phyloP scores from a whole-genome alignment of 1,140 invertebrate genomes.

The Drosophila asahinai region DNA sequence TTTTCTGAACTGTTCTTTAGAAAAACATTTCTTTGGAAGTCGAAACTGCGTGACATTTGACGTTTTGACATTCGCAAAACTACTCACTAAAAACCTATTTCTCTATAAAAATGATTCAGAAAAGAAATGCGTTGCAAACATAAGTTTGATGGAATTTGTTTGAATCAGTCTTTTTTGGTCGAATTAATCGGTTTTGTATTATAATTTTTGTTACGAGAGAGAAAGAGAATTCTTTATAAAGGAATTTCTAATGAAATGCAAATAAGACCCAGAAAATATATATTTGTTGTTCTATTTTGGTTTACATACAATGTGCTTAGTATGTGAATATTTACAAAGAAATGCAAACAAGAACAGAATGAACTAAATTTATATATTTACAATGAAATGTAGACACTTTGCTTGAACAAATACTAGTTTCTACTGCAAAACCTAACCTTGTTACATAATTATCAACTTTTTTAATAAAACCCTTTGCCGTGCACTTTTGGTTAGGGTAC shows the following conservation, averaged over 20 bases:
- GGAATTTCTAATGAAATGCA: not conserved
- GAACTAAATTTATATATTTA: too few relatives aligned
- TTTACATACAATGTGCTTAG: not conserved
- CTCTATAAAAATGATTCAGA: not conserved
- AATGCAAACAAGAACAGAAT: not conserved
- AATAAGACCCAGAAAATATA: not conserved
- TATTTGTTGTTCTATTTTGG: not conserved
- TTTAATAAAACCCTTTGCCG: not conserved
- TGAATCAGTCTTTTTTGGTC: not conserved
- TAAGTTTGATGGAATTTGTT: not conserved
- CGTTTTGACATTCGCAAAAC: not conserved
- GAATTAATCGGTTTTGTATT: not conserved
- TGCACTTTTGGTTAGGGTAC: constrained; percentile 21
- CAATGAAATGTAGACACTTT: not conserved
- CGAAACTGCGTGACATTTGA: not conserved
- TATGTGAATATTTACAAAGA: not conserved
- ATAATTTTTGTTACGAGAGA: not conserved
- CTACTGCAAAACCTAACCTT: not conserved
- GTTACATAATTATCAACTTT: not conserved
- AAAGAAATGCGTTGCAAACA: not conserved
- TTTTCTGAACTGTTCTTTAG: too few relatives aligned
- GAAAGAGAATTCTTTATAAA: not conserved
- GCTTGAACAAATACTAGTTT: not conserved
- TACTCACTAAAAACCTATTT: not conserved
- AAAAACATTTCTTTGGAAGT: too few relatives aligned